phyloP scores from a whole-genome alignment of 2,797 vertebrate species.

The Thalassophryne amazonica region DNA sequence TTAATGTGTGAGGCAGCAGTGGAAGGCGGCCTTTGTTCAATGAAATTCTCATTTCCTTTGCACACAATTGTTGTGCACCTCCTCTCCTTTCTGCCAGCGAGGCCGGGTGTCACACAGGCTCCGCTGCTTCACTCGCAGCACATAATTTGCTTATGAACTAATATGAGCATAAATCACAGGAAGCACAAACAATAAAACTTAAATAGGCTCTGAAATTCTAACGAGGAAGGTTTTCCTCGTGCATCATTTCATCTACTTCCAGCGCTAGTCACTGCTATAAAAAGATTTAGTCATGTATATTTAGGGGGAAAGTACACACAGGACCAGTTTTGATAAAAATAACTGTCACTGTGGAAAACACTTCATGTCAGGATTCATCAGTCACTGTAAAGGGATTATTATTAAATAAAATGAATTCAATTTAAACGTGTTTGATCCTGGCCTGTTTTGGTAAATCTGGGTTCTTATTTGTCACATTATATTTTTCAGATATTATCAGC shows the following conservation, averaged over 20 bases:
- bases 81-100: slow-evolving; percentile 3
- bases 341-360: too few species aligned
- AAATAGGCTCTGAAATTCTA: not conserved
- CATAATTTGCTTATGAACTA: not conserved
- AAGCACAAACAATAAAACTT: not conserved
- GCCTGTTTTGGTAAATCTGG: not conserved
- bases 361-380: too few species aligned
- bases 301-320: too few species aligned
- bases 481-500: not conserved
- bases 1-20: slow-evolving; percentile 51
- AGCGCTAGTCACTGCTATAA: too few species aligned
- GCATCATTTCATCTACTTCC: not conserved
- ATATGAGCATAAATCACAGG: slow-evolving; percentile 10
- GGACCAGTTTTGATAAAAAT: too few species aligned
- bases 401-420: too few species aligned
- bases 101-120: not conserved
- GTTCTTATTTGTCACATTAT: not conserved
- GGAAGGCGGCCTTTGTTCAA: slow-evolving; percentile 43
- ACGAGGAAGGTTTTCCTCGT: not conserved
- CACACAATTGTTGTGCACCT: slow-evolving; percentile 32
- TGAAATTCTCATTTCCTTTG: slow-evolving; percentile 50
- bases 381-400: too few species aligned
- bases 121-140: slow-evolving; percentile 1
- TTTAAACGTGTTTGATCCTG: too few species aligned
- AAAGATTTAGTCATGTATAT: too few species aligned